A percentile compares a stretch with the other conserved stretches of the same genome.
phyloP scores from a whole-genome alignment of 2,113 vertebrate species.

The Peromyscus polionotus region DNA sequence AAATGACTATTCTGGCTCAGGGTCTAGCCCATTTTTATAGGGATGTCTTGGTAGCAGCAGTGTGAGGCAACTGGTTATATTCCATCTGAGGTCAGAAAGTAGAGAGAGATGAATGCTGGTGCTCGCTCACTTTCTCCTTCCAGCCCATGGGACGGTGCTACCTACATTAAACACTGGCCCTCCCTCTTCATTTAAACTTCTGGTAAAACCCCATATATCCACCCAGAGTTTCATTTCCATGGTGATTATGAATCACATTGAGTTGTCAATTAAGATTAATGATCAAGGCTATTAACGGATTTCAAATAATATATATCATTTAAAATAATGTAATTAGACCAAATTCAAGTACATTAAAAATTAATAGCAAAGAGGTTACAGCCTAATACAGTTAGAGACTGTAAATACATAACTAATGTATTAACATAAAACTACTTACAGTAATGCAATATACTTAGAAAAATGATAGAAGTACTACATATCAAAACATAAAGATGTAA shows the following conservation, averaged over 20 bases:
- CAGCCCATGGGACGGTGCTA: too few species aligned
- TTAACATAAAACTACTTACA: not conserved
- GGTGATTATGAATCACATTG: not conserved
- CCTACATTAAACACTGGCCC: too few species aligned
- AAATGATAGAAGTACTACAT: not conserved
- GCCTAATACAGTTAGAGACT: not conserved
- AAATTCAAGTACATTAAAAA: not conserved
- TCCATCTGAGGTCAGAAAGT: not conserved
- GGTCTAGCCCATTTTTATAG: too few species aligned
- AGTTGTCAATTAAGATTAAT: not conserved
- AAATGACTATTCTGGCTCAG: not conserved
- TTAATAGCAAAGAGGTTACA: not conserved
- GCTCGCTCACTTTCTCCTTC: not conserved
- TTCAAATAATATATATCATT: not conserved
- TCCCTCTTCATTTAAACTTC: not conserved
- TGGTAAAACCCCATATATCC: not conserved
- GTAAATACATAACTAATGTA: not conserved
- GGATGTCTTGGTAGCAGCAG: not conserved
- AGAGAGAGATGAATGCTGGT: not conserved
- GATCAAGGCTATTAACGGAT: not conserved
- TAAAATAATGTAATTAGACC: not conserved
- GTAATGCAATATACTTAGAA: not conserved
- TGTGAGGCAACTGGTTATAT: not conserved
- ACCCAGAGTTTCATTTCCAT: not conserved
- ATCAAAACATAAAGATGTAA: not conserved